These are phyloP conservation scores for Brachirus orientalis DNA, from an alignment of 2,113 vertebrate genomes.

Conservation along the genomic window DNA sequence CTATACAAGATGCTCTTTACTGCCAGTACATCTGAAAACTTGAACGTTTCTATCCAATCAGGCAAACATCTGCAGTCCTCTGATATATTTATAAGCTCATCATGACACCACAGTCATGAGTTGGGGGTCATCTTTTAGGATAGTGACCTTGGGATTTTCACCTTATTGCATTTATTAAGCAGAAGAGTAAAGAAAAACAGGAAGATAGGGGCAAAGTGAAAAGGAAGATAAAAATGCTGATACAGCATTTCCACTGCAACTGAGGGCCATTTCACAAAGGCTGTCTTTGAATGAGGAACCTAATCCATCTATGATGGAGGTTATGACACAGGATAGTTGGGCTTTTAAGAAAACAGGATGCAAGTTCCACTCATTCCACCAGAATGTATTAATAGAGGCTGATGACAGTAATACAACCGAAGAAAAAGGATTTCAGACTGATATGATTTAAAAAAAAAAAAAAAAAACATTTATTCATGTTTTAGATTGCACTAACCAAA, in stretches of 20 bases:
- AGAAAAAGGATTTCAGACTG: slow-evolving; percentile 26
- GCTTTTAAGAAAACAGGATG: slow-evolving; percentile 67
- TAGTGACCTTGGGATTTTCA: slow-evolving; percentile 13
- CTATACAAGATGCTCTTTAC: slow-evolving; percentile 1
- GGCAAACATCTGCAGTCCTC: not conserved
- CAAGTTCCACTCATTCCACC: slow-evolving; percentile 55
- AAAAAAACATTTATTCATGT: not conserved
- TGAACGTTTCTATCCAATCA: not conserved
- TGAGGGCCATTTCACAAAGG: slow-evolving; percentile 19
- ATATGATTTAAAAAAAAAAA: not conserved
- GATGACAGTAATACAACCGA: slow-evolving; percentile 39
- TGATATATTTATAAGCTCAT: slow-evolving; percentile 21
- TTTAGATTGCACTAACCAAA: slow-evolving; percentile 84
- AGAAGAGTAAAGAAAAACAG: slow-evolving; percentile 49
- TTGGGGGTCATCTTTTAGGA: slow-evolving; percentile 33
- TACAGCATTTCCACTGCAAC: slow-evolving; percentile 53
- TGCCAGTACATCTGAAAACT: not conserved
- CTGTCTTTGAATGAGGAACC: slow-evolving; percentile 36
- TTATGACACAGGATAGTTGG: slow-evolving; percentile 53
- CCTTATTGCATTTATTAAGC: slow-evolving; percentile 19
- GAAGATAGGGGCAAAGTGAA: slow-evolving; percentile 46
- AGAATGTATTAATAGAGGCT: slow-evolving; percentile 26
- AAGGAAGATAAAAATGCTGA: slow-evolving; percentile 54
- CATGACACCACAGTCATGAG: slow-evolving; percentile 1
- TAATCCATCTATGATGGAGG: slow-evolving; percentile 48